Evolutionary conservation across 2,797 vertebrate genomes (phyloP).

Genomic region (Ceryle rudis): DNA sequence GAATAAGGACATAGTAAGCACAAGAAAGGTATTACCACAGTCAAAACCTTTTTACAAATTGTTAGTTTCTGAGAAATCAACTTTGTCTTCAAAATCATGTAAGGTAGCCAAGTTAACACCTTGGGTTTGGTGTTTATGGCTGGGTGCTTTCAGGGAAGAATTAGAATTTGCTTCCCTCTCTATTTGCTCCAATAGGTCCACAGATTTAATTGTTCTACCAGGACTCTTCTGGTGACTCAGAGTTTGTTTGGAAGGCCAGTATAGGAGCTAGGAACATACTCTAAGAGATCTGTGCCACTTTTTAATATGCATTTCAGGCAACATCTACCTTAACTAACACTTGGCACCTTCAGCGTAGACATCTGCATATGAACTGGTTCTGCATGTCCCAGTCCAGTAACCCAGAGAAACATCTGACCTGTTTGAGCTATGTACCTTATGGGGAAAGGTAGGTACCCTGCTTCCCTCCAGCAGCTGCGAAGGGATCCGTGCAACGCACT

Average conservation of each 20-base stretch:
- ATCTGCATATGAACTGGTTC: neutral
- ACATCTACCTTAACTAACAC: neutral
- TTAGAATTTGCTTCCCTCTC: neutral
- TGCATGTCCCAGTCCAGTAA: neutral
- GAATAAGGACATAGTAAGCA: neutral
- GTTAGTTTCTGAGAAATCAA: neutral
- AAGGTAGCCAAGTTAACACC: neutral
- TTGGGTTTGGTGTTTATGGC: neutral
- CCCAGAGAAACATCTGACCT: neutral
- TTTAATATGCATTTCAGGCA: neutral
- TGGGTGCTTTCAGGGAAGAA: neutral
- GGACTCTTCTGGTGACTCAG: neutral
- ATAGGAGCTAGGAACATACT: neutral
- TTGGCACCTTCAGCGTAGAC: neutral
- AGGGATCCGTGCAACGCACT: accelerated
- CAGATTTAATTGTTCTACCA: neutral
- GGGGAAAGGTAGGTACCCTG: neutral
- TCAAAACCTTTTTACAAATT: neutral
- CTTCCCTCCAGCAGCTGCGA: neutral
- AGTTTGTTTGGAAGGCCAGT: neutral
- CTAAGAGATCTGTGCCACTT: neutral
- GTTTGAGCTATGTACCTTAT: neutral
- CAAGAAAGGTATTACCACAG: neutral
- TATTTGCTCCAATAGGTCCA: neutral
- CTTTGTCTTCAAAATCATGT: neutral